Evolutionary conservation across 2,888 invertebrate genomes (phyloP).

Genomic region (Prosopocoilus inquinatus): DNA sequence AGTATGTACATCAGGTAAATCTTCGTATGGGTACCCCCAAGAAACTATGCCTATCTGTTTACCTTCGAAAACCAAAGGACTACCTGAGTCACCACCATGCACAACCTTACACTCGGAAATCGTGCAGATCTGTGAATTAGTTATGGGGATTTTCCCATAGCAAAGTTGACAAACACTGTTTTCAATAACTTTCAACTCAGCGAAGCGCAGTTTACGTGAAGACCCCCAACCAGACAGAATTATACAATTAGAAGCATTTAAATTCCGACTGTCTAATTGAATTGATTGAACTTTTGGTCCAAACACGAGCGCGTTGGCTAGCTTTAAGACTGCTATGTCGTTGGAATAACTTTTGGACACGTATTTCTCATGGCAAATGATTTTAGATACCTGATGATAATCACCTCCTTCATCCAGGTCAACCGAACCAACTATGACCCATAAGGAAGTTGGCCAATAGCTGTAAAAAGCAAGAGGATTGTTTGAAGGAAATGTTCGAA

Average conservation of each 20-base stretch:
- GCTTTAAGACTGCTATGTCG: constrained; percentile 5
- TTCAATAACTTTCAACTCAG: too few species aligned
- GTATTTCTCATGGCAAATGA: constrained; percentile 6
- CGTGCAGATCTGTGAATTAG: too few species aligned
- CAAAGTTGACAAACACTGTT: too few species aligned
- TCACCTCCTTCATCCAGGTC: background rate
- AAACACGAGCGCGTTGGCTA: background rate
- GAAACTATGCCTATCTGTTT: too few species aligned
- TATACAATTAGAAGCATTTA: background rate
- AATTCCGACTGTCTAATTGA: background rate
- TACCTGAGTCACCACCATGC: too few species aligned
- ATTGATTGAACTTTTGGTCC: background rate
- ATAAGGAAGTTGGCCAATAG: constrained; percentile 2
- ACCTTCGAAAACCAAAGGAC: too few species aligned
- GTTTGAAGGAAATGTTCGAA: background rate
- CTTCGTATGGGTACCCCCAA: too few species aligned
- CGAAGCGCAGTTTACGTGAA: too few species aligned
- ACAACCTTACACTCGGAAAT: too few species aligned
- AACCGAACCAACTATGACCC: background rate
- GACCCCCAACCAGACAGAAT: constrained; percentile 4
- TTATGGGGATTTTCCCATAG: too few species aligned
- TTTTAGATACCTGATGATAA: background rate
- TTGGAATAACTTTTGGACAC: background rate
- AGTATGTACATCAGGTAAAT: too few species aligned
- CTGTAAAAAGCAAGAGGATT: background rate